Evolutionary conservation across 2,888 invertebrate species (phyloP), one percentile per base, ranked within the genome.

Genomic region (Heliconius sara): DNA sequence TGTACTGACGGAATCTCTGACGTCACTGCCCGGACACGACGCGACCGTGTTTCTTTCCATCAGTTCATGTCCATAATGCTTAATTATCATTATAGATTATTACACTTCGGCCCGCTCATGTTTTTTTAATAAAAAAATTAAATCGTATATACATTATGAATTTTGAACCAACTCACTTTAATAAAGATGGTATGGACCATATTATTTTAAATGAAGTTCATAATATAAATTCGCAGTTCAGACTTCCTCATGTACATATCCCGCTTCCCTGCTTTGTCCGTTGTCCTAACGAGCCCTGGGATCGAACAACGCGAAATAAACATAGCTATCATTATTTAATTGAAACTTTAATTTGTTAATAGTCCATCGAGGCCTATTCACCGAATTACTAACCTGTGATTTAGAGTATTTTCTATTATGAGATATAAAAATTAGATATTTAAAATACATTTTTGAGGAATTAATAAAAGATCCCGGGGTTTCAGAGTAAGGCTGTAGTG

Each of bases 401-500:
- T 80, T 82, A 82, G 80, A 75, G 47, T 82, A 82, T 74, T 76
- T 73, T 66, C 74, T n/a, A 77, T 74, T 27, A 66, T 34, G 34
- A 34, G 34, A 34, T 34, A 34, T 65, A 66, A 71, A 63, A 43
- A 19, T 63, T 22, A 71, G 9, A 63, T 60, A 22, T 71, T 63
- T 63, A 57, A 60, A 22, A 13, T 34, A 70, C 16, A 22, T 39
- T 19, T 19, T 19, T 43, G 9, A 39, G 12, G 10, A 67, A 67
- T 25, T 25, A 25, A 47, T 5, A 25, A 30, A 43, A 43, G 60
- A 43, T 25, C n/a, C 77, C 63, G 65, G 39, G 77, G 57, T 34
- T 30, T 57, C 39, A 88, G 84, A 86, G 85, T 85, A 85, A 83
- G 87, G 88, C 89, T 88, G 87, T 88, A 89, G 88, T 85, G 80